These are phyloP conservation scores for Euwallacea similis DNA, from an alignment of 1,140 invertebrate species.

Conservation along the genomic window DNA sequence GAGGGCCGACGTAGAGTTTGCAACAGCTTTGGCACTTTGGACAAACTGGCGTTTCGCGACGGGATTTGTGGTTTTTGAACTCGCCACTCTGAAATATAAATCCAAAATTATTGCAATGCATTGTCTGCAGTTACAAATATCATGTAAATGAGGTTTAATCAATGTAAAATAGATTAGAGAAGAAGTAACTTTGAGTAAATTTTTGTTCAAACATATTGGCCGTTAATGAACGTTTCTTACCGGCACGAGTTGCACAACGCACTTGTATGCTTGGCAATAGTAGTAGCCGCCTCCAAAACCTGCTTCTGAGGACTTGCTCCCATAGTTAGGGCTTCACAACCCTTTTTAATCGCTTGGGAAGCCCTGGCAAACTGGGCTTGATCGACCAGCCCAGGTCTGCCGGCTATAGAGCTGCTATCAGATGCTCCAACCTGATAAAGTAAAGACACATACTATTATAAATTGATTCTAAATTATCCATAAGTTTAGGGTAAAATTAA, in stretches of 20 bases:
- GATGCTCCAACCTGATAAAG: slow-evolving; percentile 75
- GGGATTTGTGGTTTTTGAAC: slow-evolving; percentile 88
- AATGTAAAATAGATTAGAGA: no score
- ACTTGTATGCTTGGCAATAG: slow-evolving; percentile 95
- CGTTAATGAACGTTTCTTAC: not conserved
- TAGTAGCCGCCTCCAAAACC: slow-evolving; percentile 87
- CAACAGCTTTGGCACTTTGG: slow-evolving; percentile 95
- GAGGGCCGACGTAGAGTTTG: slow-evolving; percentile 90
- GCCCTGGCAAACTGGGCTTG: slow-evolving; percentile 86
- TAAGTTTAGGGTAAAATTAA: not conserved
- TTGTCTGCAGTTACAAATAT: no score
- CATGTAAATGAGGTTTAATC: no score
- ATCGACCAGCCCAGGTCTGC: slow-evolving; percentile 88
- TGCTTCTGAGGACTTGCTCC: slow-evolving; percentile 80
- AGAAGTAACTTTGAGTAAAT: no score
- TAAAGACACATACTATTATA: not conserved
- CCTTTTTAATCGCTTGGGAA: slow-evolving; percentile 84
- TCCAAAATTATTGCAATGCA: not conserved
- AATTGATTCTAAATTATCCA: not conserved
- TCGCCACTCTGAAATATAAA: slow-evolving; percentile 67
- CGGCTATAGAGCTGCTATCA: slow-evolving; percentile 88
- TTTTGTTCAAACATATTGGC: no score
- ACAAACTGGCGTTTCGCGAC: slow-evolving; percentile 96
- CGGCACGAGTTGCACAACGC: slow-evolving; percentile 91
- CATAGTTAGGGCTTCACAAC: slow-evolving; percentile 80